These are phyloP conservation scores for Noctua janthina DNA, from an alignment of 2,888 invertebrate genomes.

Conservation along the genomic window DNA sequence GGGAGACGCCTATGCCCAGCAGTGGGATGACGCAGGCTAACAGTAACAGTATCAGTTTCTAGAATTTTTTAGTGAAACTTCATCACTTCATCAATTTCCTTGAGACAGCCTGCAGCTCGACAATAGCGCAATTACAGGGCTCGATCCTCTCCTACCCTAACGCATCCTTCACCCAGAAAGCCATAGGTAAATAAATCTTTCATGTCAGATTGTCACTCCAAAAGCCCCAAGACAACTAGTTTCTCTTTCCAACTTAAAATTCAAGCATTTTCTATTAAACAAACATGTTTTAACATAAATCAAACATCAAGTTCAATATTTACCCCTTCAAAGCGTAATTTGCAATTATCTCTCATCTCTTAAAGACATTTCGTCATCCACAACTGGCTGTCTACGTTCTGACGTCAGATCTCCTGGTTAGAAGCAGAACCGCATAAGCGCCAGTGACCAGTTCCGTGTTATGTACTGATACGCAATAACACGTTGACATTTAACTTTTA, in stretches of 20 bases:
- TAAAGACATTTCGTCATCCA: constrained; percentile 47
- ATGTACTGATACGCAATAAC: constrained; percentile 59
- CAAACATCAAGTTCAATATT: constrained; percentile 45
- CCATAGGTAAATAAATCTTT: neutral
- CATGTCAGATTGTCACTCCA: neutral
- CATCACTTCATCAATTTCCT: neutral
- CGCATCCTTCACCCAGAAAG: neutral
- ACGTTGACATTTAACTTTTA: constrained; percentile 58
- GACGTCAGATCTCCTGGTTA: constrained; percentile 32
- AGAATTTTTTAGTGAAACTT: neutral
- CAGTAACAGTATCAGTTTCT: neutral
- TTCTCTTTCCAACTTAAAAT: constrained; percentile 17
- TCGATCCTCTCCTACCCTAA: neutral
- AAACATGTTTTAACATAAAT: constrained; percentile 47
- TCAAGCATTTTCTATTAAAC: constrained; percentile 13
- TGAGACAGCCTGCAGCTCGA: neutral
- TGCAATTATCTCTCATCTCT: constrained; percentile 15
- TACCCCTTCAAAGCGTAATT: constrained; percentile 23
- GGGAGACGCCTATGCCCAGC: too few relatives aligned
- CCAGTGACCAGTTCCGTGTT: constrained; percentile 51
- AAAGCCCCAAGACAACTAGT: neutral
- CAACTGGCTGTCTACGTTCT: constrained; percentile 34
- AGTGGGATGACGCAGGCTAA: too few relatives aligned
- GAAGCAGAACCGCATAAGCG: constrained; percentile 35
- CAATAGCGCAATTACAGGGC: neutral